These are phyloP conservation scores for Capra hircus DNA, from an alignment of 2,113 vertebrate genomes.

Conservation along the genomic window DNA sequence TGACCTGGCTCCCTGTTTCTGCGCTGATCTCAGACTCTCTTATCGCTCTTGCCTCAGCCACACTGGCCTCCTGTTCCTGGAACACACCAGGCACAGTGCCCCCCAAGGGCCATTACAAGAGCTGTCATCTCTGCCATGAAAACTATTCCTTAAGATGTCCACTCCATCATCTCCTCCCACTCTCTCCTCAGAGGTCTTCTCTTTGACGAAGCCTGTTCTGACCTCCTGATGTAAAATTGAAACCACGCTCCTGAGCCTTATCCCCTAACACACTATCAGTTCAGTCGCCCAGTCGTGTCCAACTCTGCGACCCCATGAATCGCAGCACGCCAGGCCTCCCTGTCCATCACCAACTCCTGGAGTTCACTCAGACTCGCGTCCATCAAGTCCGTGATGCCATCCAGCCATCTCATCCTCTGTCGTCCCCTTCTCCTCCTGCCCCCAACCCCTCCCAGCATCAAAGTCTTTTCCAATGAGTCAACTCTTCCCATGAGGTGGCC, in stretches of 20 bases:
- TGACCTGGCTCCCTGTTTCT: not conserved
- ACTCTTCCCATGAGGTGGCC: no score
- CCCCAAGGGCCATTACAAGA: accelerated
- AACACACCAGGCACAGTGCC: not conserved
- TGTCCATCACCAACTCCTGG: no score
- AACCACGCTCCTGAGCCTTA: not conserved
- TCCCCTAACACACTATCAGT: not conserved
- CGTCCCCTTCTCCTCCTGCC: no score
- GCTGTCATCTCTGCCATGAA: not conserved
- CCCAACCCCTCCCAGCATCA: no score
- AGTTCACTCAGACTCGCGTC: no score
- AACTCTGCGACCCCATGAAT: no score
- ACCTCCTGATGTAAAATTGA: not conserved
- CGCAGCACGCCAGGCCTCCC: no score
- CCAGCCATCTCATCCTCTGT: no score
- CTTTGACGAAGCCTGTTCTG: not conserved
- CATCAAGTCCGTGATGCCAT: no score
- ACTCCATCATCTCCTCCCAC: not conserved
- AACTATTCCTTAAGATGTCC: not conserved
- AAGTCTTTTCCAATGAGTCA: no score
- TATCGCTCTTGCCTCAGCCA: not conserved
- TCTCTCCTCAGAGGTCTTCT: not conserved
- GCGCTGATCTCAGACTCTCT: not conserved
- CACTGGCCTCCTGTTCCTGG: not conserved
- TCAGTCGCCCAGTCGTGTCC: no score